phyloP scores from a whole-genome alignment of 2,797 vertebrate genomes.

The Clamator glandarius region DNA sequence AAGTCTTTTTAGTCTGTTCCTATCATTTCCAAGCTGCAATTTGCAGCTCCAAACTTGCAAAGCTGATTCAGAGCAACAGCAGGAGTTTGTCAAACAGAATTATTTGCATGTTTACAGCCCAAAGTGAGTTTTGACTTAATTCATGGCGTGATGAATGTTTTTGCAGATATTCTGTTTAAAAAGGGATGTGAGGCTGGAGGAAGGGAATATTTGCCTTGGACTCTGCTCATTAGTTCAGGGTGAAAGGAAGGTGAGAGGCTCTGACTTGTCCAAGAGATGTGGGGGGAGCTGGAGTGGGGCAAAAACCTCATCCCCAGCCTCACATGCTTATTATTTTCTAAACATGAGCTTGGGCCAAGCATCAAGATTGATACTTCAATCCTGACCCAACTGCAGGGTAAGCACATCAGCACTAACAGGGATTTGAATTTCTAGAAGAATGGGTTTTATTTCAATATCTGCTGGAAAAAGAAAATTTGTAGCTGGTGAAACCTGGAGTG shows the following conservation, averaged over 20 bases:
- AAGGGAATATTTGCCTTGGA: neutral
- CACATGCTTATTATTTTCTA: neutral
- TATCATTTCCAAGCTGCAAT: neutral
- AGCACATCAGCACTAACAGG: accelerated
- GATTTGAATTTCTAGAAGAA: neutral
- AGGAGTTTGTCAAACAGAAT: constrained; percentile 24
- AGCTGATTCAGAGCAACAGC: neutral
- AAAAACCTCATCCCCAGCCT: neutral
- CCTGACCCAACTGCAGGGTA: neutral
- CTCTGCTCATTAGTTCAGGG: neutral
- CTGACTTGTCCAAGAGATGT: accelerated
- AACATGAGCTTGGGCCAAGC: neutral
- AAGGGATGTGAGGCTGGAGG: neutral
- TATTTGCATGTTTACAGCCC: constrained; percentile 18
- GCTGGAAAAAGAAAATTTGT: neutral
- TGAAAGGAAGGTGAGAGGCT: neutral
- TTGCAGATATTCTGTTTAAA: neutral
- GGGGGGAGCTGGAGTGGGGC: neutral
- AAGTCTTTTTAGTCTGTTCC: neutral
- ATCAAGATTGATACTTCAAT: neutral
- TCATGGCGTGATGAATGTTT: neutral
- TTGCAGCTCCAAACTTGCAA: constrained; percentile 1
- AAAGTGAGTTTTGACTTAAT: neutral
- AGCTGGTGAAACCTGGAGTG: neutral
- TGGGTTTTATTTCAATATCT: neutral